Percentiles rank a stretch among this genome's conserved stretches.
Evolutionary conservation across 2,888 invertebrate species (phyloP).

Genomic region (Acronicta aceris): DNA sequence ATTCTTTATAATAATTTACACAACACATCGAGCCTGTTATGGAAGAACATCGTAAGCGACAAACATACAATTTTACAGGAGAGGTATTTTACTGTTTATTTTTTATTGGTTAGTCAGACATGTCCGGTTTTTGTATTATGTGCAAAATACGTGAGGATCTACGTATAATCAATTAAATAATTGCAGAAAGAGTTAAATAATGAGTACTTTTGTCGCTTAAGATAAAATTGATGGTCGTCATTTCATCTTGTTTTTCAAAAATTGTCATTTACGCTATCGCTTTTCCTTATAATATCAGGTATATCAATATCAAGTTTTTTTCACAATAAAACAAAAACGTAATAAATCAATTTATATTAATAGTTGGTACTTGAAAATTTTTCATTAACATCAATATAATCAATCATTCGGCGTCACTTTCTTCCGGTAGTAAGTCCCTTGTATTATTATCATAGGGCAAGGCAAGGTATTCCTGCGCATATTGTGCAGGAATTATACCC

Average conservation of each 20-base stretch:
- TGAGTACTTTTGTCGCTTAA: conserved; percentile 2
- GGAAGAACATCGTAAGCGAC: too few relatives aligned
- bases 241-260: conserved; percentile 4
- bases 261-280: background rate
- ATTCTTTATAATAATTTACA: too few relatives aligned
- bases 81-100: too few relatives aligned
- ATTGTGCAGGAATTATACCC: conserved; percentile 3
- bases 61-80: too few relatives aligned
- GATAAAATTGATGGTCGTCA: background rate
- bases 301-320: conserved; percentile 1
- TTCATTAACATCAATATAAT: too few relatives aligned
- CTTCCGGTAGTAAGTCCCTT: background rate
- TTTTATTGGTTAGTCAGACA: too few relatives aligned
- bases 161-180: conserved; percentile 3
- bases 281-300: background rate
- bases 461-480: conserved; percentile 1
- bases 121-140: background rate
- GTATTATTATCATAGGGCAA: conserved; percentile 3
- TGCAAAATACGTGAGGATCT: conserved; percentile 2
- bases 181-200: too few relatives aligned
- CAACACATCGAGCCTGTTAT: too few relatives aligned
- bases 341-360: conserved; percentile 1
- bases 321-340: background rate
- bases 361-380: too few relatives aligned
- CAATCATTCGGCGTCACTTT: conserved; percentile 2